Conservation (phyloP, 2,113 vertebrate species). For the Arenaria interpres region DNA sequence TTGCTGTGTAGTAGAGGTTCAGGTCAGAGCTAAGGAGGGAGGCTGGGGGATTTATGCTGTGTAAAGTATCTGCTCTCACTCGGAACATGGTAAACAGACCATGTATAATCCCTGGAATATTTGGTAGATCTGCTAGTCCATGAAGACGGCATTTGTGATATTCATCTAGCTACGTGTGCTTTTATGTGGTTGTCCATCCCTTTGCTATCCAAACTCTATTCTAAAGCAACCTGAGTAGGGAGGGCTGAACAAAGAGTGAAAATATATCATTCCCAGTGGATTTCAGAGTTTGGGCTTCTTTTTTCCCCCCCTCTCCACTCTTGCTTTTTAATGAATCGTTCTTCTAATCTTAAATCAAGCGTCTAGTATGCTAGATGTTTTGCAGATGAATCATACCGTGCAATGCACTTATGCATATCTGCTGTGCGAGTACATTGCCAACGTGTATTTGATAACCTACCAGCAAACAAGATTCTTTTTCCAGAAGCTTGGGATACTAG, state of each 20-base stretch:
- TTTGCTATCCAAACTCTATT: neutral
- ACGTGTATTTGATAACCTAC: constrained; percentile 37
- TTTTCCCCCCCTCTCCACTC: neutral
- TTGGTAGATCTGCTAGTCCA: neutral
- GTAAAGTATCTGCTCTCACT: constrained; percentile 22
- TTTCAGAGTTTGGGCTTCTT: neutral
- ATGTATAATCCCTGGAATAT: constrained; percentile 41
- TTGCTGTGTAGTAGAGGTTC: neutral
- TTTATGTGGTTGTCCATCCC: neutral
- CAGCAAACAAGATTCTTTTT: neutral
- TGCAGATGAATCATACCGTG: constrained; percentile 44
- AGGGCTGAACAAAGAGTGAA: neutral
- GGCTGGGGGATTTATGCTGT: neutral
- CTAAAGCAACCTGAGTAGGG: neutral
- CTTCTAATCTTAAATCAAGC: constrained; percentile 35
- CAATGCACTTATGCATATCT: constrained; percentile 47
- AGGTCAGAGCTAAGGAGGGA: constrained; percentile 1
- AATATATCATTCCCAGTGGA: neutral
- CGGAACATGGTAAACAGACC: constrained; percentile 28
- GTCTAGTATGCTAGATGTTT: constrained; percentile 40
- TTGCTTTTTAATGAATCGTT: constrained; percentile 38
- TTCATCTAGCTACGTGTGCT: neutral
- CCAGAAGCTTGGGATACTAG: neutral
- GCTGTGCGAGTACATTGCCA: constrained; percentile 47
- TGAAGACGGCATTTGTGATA: neutral